These are phyloP conservation scores for Zaprionus inermis DNA, from an alignment of 1,140 invertebrate genomes.

Conservation along the genomic window DNA sequence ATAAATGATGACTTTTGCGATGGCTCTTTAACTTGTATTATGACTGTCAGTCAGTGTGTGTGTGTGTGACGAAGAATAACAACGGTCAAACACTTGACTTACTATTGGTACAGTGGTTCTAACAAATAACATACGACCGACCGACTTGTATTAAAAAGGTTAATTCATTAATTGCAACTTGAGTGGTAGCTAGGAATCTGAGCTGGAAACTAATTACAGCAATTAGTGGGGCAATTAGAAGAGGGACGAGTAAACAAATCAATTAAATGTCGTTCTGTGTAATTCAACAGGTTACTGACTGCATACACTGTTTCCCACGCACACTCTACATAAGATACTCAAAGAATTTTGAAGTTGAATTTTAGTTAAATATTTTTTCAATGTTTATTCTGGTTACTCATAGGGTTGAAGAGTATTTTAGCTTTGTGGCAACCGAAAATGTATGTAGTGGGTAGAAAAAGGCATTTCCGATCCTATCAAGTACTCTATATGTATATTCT, in stretches of 20 bases:
- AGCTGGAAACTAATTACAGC: conserved; percentile 1
- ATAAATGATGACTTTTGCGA: conserved; percentile 72
- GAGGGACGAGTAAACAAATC: conserved; percentile 1
- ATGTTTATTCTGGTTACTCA: too few species aligned
- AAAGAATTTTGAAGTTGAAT: not conserved
- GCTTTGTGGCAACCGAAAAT: too few species aligned
- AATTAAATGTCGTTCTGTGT: not conserved
- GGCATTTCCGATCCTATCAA: too few species aligned
- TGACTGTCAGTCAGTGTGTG: not conserved
- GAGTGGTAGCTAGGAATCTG: not conserved
- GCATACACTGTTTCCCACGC: not conserved
- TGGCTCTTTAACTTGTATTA: conserved; percentile 32
- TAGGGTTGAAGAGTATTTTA: too few species aligned
- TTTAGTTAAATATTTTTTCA: not conserved
- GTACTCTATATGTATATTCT: too few species aligned
- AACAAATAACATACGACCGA: conserved; percentile 7
- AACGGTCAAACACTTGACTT: conserved; percentile 59
- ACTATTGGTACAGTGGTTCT: conserved; percentile 33
- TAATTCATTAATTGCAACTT: conserved; percentile 3
- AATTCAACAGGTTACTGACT: not conserved
- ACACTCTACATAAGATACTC: not conserved
- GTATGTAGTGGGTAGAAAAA: too few species aligned
- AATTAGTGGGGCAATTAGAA: not conserved
- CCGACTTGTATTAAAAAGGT: conserved; percentile 16
- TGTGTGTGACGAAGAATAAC: conserved; percentile 23